These are phyloP conservation scores for Steinernema feltiae DNA, from an alignment of 1,140 invertebrate species.

Conservation along the genomic window DNA sequence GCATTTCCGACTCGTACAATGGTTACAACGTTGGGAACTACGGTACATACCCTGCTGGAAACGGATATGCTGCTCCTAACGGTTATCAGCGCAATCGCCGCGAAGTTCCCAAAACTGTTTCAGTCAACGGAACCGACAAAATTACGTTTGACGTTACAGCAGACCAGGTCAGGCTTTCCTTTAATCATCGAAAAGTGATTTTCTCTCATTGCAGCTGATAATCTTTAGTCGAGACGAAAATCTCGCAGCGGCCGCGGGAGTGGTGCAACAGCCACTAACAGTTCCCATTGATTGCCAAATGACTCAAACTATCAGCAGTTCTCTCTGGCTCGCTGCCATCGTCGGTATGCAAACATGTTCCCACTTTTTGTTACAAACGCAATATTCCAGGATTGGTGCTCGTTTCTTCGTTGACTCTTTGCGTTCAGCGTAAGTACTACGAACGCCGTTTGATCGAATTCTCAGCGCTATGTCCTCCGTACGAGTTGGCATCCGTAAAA, in stretches of 20 bases:
- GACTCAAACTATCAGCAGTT: not conserved
- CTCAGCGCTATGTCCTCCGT: not conserved
- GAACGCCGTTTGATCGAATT: not conserved
- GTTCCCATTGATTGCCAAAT: not conserved
- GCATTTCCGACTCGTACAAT: not conserved
- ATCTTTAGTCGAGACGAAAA: slow-evolving; percentile 6
- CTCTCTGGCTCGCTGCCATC: not conserved
- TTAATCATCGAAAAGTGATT: not conserved
- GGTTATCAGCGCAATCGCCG: not conserved
- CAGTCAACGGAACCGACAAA: not conserved
- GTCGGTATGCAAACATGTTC: not conserved
- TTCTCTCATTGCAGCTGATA: not conserved
- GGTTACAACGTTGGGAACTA: not conserved
- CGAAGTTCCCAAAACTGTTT: not conserved
- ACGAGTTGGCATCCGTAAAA: not conserved
- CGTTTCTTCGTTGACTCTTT: not conserved
- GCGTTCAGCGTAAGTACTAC: slow-evolving; percentile 3
- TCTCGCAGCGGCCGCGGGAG: not conserved
- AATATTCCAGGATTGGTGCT: not conserved
- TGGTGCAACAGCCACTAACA: not conserved
- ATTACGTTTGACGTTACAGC: not conserved
- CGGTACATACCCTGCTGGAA: not conserved
- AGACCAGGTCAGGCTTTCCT: not conserved
- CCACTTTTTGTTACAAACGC: not conserved
- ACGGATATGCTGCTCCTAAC: not conserved